A percentile compares a stretch with the other conserved stretches of the same genome.
Evolutionary conservation across 1,140 invertebrate species (phyloP).

Genomic region (Drosophila willistoni): DNA sequence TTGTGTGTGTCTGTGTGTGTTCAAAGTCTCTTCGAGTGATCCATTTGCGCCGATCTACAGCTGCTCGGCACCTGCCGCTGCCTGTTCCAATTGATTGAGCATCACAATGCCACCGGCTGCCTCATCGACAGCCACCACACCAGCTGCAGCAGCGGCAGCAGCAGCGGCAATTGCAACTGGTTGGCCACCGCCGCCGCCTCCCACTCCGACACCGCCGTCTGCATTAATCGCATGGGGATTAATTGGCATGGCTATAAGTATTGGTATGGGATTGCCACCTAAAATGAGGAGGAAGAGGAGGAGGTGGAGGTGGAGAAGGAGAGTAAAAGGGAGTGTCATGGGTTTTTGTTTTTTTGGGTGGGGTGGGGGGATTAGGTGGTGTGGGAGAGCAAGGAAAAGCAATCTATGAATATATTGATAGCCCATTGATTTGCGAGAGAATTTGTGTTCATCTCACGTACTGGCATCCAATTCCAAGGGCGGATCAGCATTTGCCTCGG

Average conservation of each 20-base stretch:
- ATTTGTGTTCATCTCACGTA: slow-evolving; percentile 32
- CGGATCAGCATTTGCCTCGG: slow-evolving; percentile 95
- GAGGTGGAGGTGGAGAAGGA: not conserved
- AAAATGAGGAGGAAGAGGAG: not conserved
- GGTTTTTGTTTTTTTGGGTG: not conserved
- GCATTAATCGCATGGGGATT: slow-evolving; percentile 53
- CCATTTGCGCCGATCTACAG: slow-evolving; percentile 28
- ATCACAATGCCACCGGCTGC: slow-evolving; percentile 70
- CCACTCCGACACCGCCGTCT: slow-evolving; percentile 31
- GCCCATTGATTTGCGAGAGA: not conserved
- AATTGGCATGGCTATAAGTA: slow-evolving; percentile 65
- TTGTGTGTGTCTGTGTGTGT: slow-evolving; percentile 16
- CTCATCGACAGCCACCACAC: slow-evolving; percentile 73
- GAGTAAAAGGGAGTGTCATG: not conserved
- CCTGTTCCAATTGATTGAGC: slow-evolving; percentile 68
- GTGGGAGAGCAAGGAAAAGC: too few species aligned
- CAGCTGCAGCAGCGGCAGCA: slow-evolving; percentile 44
- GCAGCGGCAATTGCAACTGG: slow-evolving; percentile 32
- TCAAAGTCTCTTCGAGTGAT: not conserved
- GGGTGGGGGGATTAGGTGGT: too few species aligned
- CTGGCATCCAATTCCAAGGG: slow-evolving; percentile 87
- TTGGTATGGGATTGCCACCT: slow-evolving; percentile 85
- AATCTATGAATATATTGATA: not conserved
- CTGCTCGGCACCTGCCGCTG: slow-evolving; percentile 55
- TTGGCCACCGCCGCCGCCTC: slow-evolving; percentile 32